These are phyloP conservation scores for Phania funesta DNA, from an alignment of 2,888 invertebrate species.

Conservation along the genomic window DNA sequence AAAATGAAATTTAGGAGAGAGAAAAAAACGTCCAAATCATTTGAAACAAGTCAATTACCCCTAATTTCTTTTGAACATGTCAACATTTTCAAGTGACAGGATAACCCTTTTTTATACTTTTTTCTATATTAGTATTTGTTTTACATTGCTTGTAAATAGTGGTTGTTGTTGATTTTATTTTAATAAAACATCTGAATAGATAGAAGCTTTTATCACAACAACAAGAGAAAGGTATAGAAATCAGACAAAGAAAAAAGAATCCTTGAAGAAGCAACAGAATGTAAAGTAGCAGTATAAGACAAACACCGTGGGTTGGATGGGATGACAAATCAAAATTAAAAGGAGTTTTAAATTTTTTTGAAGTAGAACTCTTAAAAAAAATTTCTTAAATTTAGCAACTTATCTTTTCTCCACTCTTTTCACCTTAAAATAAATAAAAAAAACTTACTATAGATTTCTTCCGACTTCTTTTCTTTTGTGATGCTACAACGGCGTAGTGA, in stretches of 20 bases:
- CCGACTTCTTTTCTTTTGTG: too few species aligned
- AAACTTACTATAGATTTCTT: too few species aligned
- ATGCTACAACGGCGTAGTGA: too few species aligned
- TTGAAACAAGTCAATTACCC: constrained; percentile 67
- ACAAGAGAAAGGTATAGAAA: constrained; percentile 8
- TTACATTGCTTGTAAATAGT: background rate
- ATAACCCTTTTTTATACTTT: constrained; percentile 62
- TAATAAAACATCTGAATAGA: constrained; percentile 50
- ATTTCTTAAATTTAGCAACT: too few species aligned
- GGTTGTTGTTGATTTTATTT: constrained; percentile 19
- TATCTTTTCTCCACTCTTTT: too few species aligned
- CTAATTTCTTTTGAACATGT: constrained; percentile 68
- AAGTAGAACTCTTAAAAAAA: too few species aligned
- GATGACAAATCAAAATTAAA: too few species aligned
- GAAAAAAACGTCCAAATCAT: constrained; percentile 56
- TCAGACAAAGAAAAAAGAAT: background rate
- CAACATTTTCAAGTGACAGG: constrained; percentile 67
- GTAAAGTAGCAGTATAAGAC: background rate
- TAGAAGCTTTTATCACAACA: constrained; percentile 47
- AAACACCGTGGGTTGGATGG: too few species aligned
- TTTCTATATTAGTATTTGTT: constrained; percentile 22
- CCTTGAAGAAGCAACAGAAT: constrained; percentile 8
- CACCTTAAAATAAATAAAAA: too few species aligned
- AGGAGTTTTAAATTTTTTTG: too few species aligned
- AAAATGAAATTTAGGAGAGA: background rate